Evolutionary conservation across 2,888 invertebrate genomes (phyloP).

Genomic region (Gonocerus acuteangulatus): DNA sequence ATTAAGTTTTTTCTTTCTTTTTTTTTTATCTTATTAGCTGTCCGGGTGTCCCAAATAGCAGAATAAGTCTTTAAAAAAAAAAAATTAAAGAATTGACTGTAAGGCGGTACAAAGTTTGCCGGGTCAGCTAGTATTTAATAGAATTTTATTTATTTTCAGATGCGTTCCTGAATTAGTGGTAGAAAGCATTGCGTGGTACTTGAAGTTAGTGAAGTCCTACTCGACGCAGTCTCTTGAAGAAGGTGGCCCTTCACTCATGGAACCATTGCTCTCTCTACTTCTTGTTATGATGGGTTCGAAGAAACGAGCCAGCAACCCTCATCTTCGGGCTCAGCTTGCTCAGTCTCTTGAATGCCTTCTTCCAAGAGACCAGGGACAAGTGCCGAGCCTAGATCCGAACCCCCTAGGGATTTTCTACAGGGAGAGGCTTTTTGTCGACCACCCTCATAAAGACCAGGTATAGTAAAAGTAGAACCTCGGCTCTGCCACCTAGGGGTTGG

Average conservation of each 20-base stretch:
- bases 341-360: conserved; percentile 81
- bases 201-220: conserved; percentile 56
- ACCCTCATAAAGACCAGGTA: conserved; percentile 64
- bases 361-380: conserved; percentile 48
- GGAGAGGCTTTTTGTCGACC: conserved; percentile 62
- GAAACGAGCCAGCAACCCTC: conserved; percentile 76
- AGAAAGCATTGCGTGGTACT: conserved; percentile 76
- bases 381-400: conserved; percentile 40
- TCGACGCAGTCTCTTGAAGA: conserved; percentile 58
- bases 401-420: conserved; percentile 52
- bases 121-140: no score
- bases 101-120: no score
- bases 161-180: conserved; percentile 85
- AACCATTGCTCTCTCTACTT: conserved; percentile 67
- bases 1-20: no score
- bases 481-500: no score
- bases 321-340: conserved; percentile 80
- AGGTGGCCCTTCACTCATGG: conserved; percentile 55
- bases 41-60: no score
- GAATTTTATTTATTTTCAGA: conserved; percentile 44
- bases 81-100: no score
- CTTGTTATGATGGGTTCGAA: conserved; percentile 79
- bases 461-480: no score
- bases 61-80: no score
- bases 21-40: no score